These are phyloP conservation scores for Branchellion lobata DNA, from an alignment of 2,888 invertebrate species.

Conservation along the genomic window DNA sequence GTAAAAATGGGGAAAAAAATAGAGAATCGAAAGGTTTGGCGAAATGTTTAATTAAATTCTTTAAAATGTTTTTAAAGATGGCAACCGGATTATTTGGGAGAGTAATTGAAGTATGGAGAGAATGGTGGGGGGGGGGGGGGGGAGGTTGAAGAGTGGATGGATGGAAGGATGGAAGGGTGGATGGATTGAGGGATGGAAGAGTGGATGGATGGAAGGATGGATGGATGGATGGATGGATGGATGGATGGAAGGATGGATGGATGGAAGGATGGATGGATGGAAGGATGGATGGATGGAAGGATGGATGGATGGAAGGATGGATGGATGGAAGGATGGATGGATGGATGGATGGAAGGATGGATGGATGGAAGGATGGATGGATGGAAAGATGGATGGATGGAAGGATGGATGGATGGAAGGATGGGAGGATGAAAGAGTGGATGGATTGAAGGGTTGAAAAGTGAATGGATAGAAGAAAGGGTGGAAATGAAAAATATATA, in stretches of 20 bases:
- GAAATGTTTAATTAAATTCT: too few relatives aligned
- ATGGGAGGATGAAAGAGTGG: neutral
- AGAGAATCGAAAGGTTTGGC: too few relatives aligned
- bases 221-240: neutral
- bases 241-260: neutral
- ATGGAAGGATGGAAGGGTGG: too few relatives aligned
- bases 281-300: neutral
- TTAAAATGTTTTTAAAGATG: too few relatives aligned
- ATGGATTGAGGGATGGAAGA: neutral
- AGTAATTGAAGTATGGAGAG: too few relatives aligned
- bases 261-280: neutral
- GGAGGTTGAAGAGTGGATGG: too few relatives aligned
- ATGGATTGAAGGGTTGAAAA: neutral
- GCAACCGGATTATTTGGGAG: too few relatives aligned
- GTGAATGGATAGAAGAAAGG: neutral
- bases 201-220: neutral
- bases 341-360: neutral
- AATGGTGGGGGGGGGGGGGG: too few relatives aligned
- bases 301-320: neutral
- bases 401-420: neutral
- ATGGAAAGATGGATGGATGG: neutral
- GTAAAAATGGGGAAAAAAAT: too few relatives aligned
- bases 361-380: neutral
- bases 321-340: neutral
- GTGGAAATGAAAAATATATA: neutral